Conservation (phyloP, 2,113 vertebrate genomes). For the Rhabdornis inornatus region DNA sequence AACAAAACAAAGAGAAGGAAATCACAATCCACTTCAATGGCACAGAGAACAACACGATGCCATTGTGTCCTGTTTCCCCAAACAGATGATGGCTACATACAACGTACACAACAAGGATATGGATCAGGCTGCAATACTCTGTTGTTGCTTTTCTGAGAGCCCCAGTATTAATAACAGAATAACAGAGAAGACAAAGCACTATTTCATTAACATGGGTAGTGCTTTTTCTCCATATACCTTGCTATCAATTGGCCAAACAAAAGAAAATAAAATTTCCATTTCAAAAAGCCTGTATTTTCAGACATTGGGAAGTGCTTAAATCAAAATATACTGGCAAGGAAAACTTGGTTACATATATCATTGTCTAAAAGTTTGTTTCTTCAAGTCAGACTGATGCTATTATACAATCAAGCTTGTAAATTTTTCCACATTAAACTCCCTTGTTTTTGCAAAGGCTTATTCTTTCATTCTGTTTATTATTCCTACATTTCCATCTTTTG, state of each 20-base stretch:
- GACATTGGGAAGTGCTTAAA: neutral
- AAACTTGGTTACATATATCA: neutral
- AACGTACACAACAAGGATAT: neutral
- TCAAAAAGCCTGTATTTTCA: neutral
- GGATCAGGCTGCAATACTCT: neutral
- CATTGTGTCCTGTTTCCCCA: neutral
- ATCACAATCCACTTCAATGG: neutral
- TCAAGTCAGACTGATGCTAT: conserved; percentile 20
- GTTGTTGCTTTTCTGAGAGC: neutral
- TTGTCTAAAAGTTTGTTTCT: conserved; percentile 21
- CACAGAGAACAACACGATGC: neutral
- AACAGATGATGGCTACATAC: neutral
- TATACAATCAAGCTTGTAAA: conserved; percentile 36
- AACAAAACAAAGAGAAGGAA: neutral
- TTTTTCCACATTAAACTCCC: conserved; percentile 38
- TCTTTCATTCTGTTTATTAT: conserved; percentile 49
- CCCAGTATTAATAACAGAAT: neutral
- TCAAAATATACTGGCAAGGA: neutral
- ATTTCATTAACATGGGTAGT: neutral
- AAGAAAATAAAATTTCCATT: neutral
- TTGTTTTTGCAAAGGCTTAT: conserved; percentile 33
- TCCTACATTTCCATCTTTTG: conserved; percentile 33
- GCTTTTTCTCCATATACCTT: neutral
- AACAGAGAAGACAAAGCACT: neutral
- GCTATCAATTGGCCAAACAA: neutral